Percentiles rank a stretch among this genome's conserved stretches.
These are phyloP conservation scores for Habroteleia sp. DNA, from an alignment of 2,888 invertebrate genomes.

Conservation along the genomic window DNA sequence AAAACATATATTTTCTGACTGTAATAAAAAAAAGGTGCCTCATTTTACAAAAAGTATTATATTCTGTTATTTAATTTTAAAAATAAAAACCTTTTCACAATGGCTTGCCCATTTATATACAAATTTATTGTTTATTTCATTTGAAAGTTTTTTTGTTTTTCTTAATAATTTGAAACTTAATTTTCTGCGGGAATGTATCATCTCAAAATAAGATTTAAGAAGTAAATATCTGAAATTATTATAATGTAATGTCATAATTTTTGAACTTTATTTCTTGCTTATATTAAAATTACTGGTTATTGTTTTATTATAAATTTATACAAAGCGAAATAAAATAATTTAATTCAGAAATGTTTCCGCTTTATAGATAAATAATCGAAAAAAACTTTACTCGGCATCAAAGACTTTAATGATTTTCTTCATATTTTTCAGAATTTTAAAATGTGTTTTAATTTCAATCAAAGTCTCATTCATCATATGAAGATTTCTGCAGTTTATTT, in stretches of 20 bases:
- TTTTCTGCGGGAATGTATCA: slow-evolving; percentile 81
- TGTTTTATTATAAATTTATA: no score
- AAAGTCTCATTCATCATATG: slow-evolving; percentile 70
- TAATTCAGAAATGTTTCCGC: no score
- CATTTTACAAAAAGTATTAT: no score
- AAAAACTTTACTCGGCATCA: slow-evolving; percentile 70
- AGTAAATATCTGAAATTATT: slow-evolving; percentile 80
- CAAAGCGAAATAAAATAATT: no score
- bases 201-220: slow-evolving; percentile 82
- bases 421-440: slow-evolving; percentile 71
- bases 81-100: slow-evolving; percentile 82
- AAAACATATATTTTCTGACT: no score
- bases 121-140: slow-evolving; percentile 78
- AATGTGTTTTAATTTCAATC: slow-evolving; percentile 72
- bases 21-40: no score
- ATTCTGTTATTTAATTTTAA: no score
- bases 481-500: slow-evolving; percentile 69
- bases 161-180: slow-evolving; percentile 79
- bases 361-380: no score
- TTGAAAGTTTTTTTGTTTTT: slow-evolving; percentile 79
- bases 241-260: slow-evolving; percentile 11
- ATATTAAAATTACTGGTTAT: no score
- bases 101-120: slow-evolving; percentile 82
- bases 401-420: slow-evolving; percentile 70
- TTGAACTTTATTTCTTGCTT: no score